Evolutionary conservation across 2,797 vertebrate genomes (phyloP), one percentile per base, ranked within the genome.

Genomic region (Craterocephalus amniculus): DNA sequence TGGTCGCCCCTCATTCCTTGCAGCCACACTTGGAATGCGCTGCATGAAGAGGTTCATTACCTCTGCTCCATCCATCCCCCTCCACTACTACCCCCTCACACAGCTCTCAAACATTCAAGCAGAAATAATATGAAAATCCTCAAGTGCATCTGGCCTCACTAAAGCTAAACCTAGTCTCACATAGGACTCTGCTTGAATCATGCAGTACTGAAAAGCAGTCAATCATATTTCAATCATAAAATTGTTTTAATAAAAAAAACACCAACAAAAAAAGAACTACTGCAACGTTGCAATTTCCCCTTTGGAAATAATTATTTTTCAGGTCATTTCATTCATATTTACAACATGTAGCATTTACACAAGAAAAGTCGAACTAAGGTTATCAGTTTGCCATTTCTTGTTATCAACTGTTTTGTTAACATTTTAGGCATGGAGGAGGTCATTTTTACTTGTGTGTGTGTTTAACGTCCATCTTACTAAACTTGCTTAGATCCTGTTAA

Each of bases 1-100:
- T 82, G 60, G 90, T 94, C 87, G 81, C 87, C 90, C 90, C 94
- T 95, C 91, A 90, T 86, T 91, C 85, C 89, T 89, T 82, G 88
- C 90, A 83, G 76, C 86, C 86, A 79, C 82, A 70, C 91, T 87
- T 62, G 69, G 75, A 91, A 69, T 83, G 84, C 88, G 88, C 90
- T 92, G 90, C 87, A 70, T 82, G 78, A 63, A 78, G 74, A 78
- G 91, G 87, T 92, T 90, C 90, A 93, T 94, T 94, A 92, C 87
- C 85, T 84, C 78, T 0, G 58, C 72, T 66, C 40, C 34, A 35
- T 48, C 48, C 62, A 57, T 60, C 48, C 58, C 48, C 73, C 58
- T 72, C 63, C 22, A 60, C 79, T 66, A 6, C 58, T 11, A 72
- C 68, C 34, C 20, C 36, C 52, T 8, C 64, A 52, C 77, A 64